phyloP scores from a whole-genome alignment of 2,113 vertebrate species.

The Micromys minutus region DNA sequence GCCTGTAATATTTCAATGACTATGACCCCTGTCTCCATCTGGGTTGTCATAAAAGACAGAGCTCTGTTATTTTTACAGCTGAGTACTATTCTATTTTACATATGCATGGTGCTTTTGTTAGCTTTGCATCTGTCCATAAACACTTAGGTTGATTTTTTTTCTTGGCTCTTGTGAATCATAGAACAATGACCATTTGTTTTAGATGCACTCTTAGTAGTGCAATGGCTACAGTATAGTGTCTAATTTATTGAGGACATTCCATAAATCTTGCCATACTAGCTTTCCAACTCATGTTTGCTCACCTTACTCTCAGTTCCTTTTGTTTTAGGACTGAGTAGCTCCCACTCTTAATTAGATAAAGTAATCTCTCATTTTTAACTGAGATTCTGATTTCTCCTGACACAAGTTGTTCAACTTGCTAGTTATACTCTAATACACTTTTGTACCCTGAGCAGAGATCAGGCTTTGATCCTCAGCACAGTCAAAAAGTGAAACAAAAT shows the following conservation, averaged over 20 bases:
- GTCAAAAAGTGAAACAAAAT: neutral
- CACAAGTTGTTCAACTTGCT: too few species aligned
- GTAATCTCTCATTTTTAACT: too few species aligned
- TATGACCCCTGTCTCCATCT: neutral
- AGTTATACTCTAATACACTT: neutral
- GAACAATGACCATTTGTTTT: neutral
- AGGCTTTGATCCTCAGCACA: neutral
- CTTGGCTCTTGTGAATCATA: neutral
- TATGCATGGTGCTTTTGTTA: neutral
- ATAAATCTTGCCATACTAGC: neutral
- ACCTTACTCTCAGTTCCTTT: neutral
- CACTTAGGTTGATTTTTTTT: neutral
- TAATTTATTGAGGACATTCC: neutral
- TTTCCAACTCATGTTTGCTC: neutral
- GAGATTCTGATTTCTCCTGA: too few species aligned
- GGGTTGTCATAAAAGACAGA: neutral
- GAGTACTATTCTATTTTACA: neutral
- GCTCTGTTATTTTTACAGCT: neutral
- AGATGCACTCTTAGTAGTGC: neutral
- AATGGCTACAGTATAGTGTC: neutral
- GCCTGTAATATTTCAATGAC: neutral
- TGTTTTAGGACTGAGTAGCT: neutral
- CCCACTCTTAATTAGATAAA: too few species aligned
- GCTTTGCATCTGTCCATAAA: neutral
- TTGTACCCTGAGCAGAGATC: neutral